A percentile compares a stretch with the other conserved stretches of the same genome.
Evolutionary conservation across 2,113 vertebrate species (phyloP).

Genomic region (Blennius ocellaris): DNA sequence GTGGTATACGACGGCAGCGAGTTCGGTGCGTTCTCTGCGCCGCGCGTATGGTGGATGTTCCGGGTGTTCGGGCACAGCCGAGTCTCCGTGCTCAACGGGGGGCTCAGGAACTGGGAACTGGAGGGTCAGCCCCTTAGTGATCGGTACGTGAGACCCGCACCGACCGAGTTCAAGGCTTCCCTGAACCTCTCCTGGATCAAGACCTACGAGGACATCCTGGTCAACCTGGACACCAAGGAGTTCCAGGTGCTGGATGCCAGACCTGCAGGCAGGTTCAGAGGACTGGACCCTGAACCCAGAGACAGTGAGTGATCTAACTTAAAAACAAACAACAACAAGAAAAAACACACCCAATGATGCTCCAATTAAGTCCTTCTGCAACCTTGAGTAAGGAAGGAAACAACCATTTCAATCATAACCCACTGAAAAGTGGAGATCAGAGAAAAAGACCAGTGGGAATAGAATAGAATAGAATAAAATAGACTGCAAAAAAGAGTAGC

Average conservation of each 20-base stretch:
- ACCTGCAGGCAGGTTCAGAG: conserved; percentile 85
- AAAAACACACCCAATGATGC: too few species aligned
- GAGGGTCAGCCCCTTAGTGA: conserved; percentile 83
- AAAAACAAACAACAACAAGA: too few species aligned
- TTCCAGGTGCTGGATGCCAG: conserved; percentile 92
- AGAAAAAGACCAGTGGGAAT: too few species aligned
- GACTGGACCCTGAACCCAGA: conserved; percentile 90
- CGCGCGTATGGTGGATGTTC: conserved; percentile 98
- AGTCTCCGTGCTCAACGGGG: conserved; percentile 91
- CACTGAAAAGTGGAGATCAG: too few species aligned
- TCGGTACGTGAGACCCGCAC: conserved; percentile 57
- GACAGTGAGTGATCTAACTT: conserved; percentile 82
- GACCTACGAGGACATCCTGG: conserved; percentile 85
- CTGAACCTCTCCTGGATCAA: conserved; percentile 86
- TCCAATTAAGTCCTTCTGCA: too few species aligned
- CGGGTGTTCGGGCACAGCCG: conserved; percentile 88
- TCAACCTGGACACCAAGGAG: conserved; percentile 85
- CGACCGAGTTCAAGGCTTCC: conserved; percentile 79
- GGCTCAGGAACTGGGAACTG: conserved; percentile 87
- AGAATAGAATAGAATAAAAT: too few species aligned
- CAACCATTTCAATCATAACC: too few species aligned
- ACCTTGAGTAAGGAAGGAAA: too few species aligned
- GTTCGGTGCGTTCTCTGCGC: conserved; percentile 90
- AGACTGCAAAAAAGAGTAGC: too few species aligned
- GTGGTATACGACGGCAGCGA: conserved; percentile 93